Percentiles rank a stretch among this genome's conserved stretches.
These are phyloP conservation scores for Microchrysa polita DNA, from an alignment of 2,888 invertebrate species.

Conservation along the genomic window DNA sequence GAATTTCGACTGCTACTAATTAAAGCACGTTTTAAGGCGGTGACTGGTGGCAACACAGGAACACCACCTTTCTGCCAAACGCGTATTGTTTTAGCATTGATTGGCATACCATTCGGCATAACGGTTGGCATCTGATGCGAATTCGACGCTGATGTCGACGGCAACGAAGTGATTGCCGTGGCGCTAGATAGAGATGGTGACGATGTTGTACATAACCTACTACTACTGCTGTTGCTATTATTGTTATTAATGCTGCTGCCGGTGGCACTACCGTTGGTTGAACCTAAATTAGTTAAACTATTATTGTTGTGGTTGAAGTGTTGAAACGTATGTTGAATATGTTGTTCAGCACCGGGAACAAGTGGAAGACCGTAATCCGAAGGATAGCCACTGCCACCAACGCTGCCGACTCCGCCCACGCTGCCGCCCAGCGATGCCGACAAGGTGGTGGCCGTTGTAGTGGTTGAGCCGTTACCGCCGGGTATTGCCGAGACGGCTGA, in stretches of 20 bases:
- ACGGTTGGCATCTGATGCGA: slow-evolving; percentile 52
- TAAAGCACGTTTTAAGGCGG: slow-evolving; percentile 84
- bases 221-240: slow-evolving; percentile 23
- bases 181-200: slow-evolving; percentile 55
- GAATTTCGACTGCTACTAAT: slow-evolving; percentile 85
- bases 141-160: slow-evolving; percentile 43
- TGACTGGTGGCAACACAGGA: slow-evolving; percentile 85
- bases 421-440: slow-evolving; percentile 53
- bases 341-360: slow-evolving; percentile 65
- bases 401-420: slow-evolving; percentile 1
- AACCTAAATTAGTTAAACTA: slow-evolving; percentile 32
- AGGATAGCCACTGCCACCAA: slow-evolving; percentile 71
- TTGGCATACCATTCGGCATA: slow-evolving; percentile 64
- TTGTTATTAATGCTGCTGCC: slow-evolving; percentile 60
- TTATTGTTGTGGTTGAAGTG: slow-evolving; percentile 59
- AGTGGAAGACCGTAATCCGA: slow-evolving; percentile 83
- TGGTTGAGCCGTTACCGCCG: slow-evolving; percentile 50
- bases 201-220: slow-evolving; percentile 2
- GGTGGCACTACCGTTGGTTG: slow-evolving; percentile 58
- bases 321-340: slow-evolving; percentile 56
- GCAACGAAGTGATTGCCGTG: not conserved
- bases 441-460: slow-evolving; percentile 61
- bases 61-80: slow-evolving; percentile 88
- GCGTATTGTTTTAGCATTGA: slow-evolving; percentile 81
- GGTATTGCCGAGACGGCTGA: slow-evolving; percentile 52